phyloP scores from a whole-genome alignment of 2,113 vertebrate genomes.

The Lampris incognitus region DNA sequence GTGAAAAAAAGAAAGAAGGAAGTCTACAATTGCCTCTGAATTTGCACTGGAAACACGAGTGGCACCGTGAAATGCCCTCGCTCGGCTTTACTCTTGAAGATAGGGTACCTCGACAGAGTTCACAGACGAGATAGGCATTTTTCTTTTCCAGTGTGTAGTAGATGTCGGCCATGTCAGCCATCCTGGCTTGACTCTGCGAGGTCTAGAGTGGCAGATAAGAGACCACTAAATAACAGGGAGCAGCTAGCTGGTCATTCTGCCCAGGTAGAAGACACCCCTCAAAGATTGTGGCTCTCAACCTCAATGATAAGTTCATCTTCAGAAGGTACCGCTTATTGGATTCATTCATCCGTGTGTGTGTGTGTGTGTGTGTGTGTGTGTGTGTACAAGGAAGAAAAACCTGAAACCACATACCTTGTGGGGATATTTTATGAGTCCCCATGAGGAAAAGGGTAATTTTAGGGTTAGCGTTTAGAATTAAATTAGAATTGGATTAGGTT shows the following conservation, averaged over 20 bases:
- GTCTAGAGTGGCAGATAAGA: conserved; percentile 58
- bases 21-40: not conserved
- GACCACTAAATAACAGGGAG: conserved; percentile 54
- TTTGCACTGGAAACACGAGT: not conserved
- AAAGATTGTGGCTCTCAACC: conserved; percentile 46
- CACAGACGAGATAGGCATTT: not conserved
- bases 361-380: not conserved
- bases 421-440: too few relatives aligned
- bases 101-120: conserved; percentile 11
- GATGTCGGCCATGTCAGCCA: conserved; percentile 32
- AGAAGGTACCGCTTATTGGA: conserved; percentile 38
- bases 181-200: conserved; percentile 28
- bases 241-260: conserved; percentile 42
- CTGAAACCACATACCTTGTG: too few relatives aligned
- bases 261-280: conserved; percentile 41
- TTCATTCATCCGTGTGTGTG: conserved; percentile 20
- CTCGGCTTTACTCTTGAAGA: not conserved
- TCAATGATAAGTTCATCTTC: conserved; percentile 65
- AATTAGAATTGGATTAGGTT: too few relatives aligned
- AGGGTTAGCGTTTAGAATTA: too few relatives aligned
- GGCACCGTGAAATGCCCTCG: not conserved
- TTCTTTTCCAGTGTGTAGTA: not conserved
- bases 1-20: not conserved
- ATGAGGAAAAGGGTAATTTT: too few relatives aligned
- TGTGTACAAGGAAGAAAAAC: not conserved